Percentiles rank a stretch among this genome's conserved stretches.
These are phyloP conservation scores for Cossypha dichroa DNA, from an alignment of 2,797 vertebrate species.

Conservation along the genomic window DNA sequence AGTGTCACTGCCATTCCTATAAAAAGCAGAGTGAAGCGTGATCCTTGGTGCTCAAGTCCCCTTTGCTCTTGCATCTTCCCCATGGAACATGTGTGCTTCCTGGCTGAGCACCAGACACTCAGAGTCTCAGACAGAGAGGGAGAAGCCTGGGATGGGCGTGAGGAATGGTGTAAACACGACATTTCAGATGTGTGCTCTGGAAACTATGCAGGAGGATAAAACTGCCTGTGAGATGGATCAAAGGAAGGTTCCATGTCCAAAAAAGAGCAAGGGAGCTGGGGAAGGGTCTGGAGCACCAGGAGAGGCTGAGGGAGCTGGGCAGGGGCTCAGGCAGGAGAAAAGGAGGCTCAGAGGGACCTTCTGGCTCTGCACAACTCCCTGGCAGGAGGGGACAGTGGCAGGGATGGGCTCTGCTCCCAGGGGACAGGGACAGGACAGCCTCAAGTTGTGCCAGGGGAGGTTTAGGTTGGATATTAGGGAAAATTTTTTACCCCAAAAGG, in stretches of 20 bases:
- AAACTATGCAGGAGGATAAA: background rate
- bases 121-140: background rate
- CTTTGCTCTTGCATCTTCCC: background rate
- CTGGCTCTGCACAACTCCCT: background rate
- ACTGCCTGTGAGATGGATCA: background rate
- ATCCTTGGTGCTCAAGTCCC: background rate
- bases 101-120: background rate
- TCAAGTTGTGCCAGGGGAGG: background rate
- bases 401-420: background rate
- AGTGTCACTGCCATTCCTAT: background rate
- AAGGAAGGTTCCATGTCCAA: background rate
- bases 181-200: background rate
- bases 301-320: background rate
- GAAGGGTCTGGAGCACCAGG: background rate
- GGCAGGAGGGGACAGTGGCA: background rate
- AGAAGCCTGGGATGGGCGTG: background rate
- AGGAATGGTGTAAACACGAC: background rate
- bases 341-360: background rate
- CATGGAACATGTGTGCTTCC: fast-evolving
- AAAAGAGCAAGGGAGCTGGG: background rate
- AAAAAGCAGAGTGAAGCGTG: background rate
- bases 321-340: background rate
- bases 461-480: background rate
- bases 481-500: background rate
- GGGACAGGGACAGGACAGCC: background rate